Conservation (phyloP, 1,140 invertebrate genomes). For the Coptotermes formosanus region DNA sequence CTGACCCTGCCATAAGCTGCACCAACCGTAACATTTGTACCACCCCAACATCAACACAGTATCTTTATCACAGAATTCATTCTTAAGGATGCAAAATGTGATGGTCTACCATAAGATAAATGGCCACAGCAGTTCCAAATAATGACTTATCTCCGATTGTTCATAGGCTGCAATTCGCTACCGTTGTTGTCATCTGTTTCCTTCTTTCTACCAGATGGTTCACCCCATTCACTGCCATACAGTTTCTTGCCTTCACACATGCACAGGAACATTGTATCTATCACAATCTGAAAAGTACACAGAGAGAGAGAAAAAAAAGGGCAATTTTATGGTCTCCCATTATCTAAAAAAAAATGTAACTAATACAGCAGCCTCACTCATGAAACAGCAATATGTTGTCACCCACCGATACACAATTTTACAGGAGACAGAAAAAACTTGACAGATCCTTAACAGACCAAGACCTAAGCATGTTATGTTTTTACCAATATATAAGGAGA, state of each 20-base stretch:
- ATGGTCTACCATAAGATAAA: neutral
- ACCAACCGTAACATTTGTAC: neutral
- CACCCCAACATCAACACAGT: neutral
- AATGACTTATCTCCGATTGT: neutral
- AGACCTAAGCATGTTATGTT: no score
- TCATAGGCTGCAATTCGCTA: constrained; percentile 15
- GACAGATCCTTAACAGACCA: no score
- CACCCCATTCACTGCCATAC: constrained; percentile 27
- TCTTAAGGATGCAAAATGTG: neutral
- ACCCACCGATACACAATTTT: no score
- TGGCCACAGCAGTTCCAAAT: no score
- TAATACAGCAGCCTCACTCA: no score
- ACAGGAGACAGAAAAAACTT: no score
- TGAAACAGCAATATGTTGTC: no score
- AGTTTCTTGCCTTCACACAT: constrained; percentile 76
- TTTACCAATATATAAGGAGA: no score
- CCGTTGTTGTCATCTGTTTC: neutral
- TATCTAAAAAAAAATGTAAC: no score
- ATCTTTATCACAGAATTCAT: neutral
- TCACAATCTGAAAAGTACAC: constrained; percentile 72
- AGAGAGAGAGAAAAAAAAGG: neutral
- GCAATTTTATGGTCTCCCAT: no score
- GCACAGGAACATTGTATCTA: constrained; percentile 92
- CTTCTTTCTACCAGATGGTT: neutral
- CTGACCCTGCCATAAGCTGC: neutral